Conservation (phyloP, 2,888 invertebrate genomes). For the Rhabditoides inermis region DNA sequence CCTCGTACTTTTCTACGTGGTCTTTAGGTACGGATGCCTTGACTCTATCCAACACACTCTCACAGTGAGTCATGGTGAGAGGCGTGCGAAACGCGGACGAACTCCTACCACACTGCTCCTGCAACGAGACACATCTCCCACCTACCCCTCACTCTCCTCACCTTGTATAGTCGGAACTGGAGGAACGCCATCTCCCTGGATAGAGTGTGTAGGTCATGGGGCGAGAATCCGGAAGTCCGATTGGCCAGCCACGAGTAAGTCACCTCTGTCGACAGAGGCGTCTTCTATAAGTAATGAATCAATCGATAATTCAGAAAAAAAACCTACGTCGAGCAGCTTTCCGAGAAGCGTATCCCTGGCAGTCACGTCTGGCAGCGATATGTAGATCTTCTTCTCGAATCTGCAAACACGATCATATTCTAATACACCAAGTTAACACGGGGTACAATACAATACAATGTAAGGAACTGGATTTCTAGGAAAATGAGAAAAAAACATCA, state of each 20-base stretch:
- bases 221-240: slow-evolving; percentile 59
- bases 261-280: slow-evolving; percentile 3
- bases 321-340: slow-evolving; percentile 5
- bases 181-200: slow-evolving; percentile 11
- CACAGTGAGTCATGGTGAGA: too few species aligned
- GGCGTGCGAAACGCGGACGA: too few species aligned
- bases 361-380: slow-evolving; percentile 57
- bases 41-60: too few species aligned
- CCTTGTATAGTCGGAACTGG: slow-evolving; percentile 16
- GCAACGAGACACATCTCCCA: too few species aligned
- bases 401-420: slow-evolving; percentile 55
- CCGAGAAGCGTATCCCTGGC: slow-evolving; percentile 9
- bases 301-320: background rate
- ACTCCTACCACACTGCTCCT: too few species aligned
- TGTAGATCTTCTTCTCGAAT: slow-evolving; percentile 60
- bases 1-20: too few species aligned
- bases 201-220: slow-evolving; percentile 56
- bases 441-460: background rate
- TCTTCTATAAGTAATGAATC: slow-evolving; percentile 4
- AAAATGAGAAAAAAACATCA: background rate
- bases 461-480: background rate
- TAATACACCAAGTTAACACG: background rate
- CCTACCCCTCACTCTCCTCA: background rate
- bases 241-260: slow-evolving; percentile 54
- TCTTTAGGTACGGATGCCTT: too few species aligned